A percentile compares a stretch with the other conserved stretches of the same genome.
These are phyloP conservation scores for Crotalus helleri DNA, from an alignment of 2,113 vertebrate genomes.

Conservation along the genomic window DNA sequence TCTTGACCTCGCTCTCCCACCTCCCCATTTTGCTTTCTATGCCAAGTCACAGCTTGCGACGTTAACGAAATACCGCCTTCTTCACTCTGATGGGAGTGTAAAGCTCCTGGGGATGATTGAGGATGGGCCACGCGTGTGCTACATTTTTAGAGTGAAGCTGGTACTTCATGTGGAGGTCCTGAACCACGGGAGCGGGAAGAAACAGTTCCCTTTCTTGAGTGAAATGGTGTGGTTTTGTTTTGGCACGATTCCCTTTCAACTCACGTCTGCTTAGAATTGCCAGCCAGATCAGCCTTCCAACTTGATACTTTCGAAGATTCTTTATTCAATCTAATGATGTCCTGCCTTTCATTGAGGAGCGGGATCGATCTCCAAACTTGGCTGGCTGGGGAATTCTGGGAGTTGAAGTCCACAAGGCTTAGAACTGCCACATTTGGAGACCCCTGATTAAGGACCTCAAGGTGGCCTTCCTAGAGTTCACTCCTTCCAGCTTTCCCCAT, in stretches of 20 bases:
- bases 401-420: not conserved
- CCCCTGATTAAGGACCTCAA: not conserved
- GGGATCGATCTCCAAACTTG: not conserved
- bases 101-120: not conserved
- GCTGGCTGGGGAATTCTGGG: not conserved
- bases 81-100: constrained; percentile 33
- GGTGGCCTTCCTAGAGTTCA: not conserved
- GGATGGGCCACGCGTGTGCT: accelerated
- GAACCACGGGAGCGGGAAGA: not conserved
- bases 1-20: constrained; percentile 37
- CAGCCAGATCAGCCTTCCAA: not conserved
- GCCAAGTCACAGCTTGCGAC: constrained; percentile 37
- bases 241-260: not conserved
- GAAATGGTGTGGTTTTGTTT: not conserved
- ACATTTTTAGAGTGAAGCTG: not conserved
- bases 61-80: constrained; percentile 25
- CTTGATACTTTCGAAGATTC: not conserved
- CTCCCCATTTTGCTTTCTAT: constrained; percentile 31
- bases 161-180: not conserved
- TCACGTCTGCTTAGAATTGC: not conserved
- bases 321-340: not conserved
- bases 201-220: not conserved
- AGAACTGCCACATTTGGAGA: not conserved
- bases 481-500: not conserved
- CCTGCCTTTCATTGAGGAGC: constrained; percentile 16